These are phyloP conservation scores for Dolichoris vasculosae DNA, from an alignment of 1,140 invertebrate species.

Conservation along the genomic window DNA sequence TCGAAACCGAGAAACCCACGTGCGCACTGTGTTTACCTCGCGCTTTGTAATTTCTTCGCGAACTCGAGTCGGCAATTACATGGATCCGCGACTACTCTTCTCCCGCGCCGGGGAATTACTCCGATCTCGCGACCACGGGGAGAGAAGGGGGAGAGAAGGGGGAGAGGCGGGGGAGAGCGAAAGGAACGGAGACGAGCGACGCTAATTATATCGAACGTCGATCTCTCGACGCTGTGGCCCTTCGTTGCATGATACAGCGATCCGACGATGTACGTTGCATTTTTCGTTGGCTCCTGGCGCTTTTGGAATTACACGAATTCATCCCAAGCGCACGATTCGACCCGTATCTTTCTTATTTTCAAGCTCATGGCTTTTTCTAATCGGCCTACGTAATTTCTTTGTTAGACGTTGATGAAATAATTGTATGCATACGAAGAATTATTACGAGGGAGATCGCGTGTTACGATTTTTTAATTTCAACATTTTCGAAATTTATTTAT, in stretches of 20 bases:
- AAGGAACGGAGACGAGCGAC: slow-evolving; percentile 27
- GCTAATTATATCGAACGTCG: slow-evolving; percentile 48
- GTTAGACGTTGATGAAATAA: slow-evolving; percentile 7
- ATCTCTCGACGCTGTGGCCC: neutral
- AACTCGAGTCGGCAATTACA: slow-evolving; percentile 50
- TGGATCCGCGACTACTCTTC: slow-evolving; percentile 64
- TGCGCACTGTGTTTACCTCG: slow-evolving; percentile 45
- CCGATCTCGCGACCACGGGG: slow-evolving; percentile 24
- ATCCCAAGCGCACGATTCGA: neutral
- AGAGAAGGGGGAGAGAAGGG: slow-evolving; percentile 10
- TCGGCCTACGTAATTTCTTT: neutral
- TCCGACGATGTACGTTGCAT: neutral
- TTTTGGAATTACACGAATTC: slow-evolving; percentile 17
- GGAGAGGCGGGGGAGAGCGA: slow-evolving; percentile 9
- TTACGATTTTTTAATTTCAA: neutral
- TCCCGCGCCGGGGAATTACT: neutral
- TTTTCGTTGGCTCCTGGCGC: slow-evolving; percentile 29
- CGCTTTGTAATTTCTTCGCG: slow-evolving; percentile 53
- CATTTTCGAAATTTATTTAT: neutral
- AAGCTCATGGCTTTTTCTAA: slow-evolving; percentile 5
- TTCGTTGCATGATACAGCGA: neutral
- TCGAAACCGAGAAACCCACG: neutral
- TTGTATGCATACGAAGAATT: slow-evolving; percentile 1
- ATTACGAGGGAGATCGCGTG: neutral
- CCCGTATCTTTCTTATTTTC: neutral